phyloP scores from a whole-genome alignment of 2,888 invertebrate species.

The Dione juno region DNA sequence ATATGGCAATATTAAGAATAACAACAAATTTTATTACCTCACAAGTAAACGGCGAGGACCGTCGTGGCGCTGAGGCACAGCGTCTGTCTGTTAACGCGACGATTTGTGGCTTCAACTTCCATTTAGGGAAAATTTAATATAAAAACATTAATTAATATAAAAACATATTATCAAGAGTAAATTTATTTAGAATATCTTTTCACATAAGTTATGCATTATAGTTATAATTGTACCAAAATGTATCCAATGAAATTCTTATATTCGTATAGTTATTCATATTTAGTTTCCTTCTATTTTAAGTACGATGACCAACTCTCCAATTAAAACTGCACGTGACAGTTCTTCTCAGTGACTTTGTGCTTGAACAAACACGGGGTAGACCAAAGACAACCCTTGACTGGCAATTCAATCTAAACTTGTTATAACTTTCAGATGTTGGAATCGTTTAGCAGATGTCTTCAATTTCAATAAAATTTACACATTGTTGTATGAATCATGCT shows the following conservation, averaged over 20 bases:
- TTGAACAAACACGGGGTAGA: slow-evolving; percentile 10
- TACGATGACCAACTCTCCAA: slow-evolving; percentile 12
- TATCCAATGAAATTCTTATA: neutral
- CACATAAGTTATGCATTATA: neutral
- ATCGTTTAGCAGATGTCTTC: slow-evolving; percentile 7
- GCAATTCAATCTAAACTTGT: slow-evolving; percentile 26
- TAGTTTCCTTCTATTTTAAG: slow-evolving; percentile 5
- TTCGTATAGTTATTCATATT: neutral
- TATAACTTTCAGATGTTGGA: slow-evolving; percentile 20
- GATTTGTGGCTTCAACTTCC: too few species aligned
- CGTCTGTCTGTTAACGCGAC: too few species aligned
- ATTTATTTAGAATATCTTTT: too few species aligned
- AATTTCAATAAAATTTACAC: neutral
- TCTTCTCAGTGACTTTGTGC: slow-evolving; percentile 26
- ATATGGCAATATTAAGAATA: too few species aligned
- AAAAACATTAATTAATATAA: too few species aligned
- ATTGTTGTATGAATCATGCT: neutral
- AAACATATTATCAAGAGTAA: too few species aligned
- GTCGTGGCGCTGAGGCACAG: too few species aligned
- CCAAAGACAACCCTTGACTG: slow-evolving; percentile 17
- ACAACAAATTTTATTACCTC: too few species aligned
- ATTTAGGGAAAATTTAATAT: too few species aligned
- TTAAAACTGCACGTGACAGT: slow-evolving; percentile 30
- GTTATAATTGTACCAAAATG: neutral
- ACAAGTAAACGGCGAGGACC: too few species aligned